Base-by-base conservation (phyloP, 2,113 vertebrate species). In the Mesitornis unicolor region DNA sequence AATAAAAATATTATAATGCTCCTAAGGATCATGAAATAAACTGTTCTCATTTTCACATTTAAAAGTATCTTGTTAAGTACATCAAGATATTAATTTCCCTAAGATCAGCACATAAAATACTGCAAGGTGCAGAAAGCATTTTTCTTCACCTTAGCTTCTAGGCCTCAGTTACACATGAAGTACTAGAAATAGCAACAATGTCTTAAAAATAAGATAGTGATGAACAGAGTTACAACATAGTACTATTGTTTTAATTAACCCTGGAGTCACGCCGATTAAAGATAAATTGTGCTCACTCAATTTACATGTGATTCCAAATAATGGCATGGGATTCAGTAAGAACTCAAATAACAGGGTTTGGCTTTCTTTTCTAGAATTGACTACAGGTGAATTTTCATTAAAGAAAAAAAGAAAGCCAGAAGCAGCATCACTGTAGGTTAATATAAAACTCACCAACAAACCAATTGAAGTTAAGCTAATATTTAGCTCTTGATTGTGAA, bases 401-500 rank as follows among this genome's bases (percentile, higher is more conserved):
- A 38, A 47, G 43, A 59, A 36, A 70, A 64, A 1, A 24, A 50
- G 35, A 64, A 78, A 84, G 40, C 8, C 54, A 57, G 56, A 83
- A 84, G 48, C 36, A 69, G 36, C 38, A 86, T 51, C 42, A 65
- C 13, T 61, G 15, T 67, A 57, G 16, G 35, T 83, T 93, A 75
- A 90, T 50, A 50, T 56, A 78, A 88, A 79, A 97, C 98, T 98
- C 95, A 99, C 99, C 99, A 99, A 97, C 61, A 99, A 98, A 77
- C 99, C 99, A 86, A 99, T 99, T 89, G 99, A 99, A 67, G 99
- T 99, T 97, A 99, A 98, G 96, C 99, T 99, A 98, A 99, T 99
- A 97, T 99, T 99, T 89, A 99, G 98, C 95, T 99, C 99, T 97
- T 99, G 99, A 97, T 99, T 99, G 97, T 99, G 99, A 96, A 99